Conservation (phyloP, 2,888 invertebrate genomes). For the Pterobdella sp. region DNA sequence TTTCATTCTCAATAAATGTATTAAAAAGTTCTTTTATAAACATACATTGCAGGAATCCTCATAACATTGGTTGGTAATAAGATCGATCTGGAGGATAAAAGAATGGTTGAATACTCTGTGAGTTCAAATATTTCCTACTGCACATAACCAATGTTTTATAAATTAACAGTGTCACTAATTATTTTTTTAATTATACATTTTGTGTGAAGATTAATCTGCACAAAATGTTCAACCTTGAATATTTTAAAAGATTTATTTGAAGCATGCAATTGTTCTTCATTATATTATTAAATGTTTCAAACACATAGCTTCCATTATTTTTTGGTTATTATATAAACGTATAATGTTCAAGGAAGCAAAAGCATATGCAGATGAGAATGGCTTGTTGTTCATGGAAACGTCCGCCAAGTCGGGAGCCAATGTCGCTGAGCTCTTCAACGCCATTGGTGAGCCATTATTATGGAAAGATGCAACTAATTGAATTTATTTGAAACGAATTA, state of each 20-base stretch:
- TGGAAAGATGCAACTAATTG: neutral
- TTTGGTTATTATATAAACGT: too few relatives aligned
- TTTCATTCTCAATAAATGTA: too few relatives aligned
- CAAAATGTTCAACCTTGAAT: too few relatives aligned
- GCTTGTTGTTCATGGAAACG: constrained; percentile 98
- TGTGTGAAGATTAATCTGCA: too few relatives aligned
- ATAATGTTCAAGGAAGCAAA: constrained; percentile 75
- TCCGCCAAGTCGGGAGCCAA: constrained; percentile 98
- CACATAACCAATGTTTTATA: too few relatives aligned
- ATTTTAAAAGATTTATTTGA: too few relatives aligned
- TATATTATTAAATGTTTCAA: too few relatives aligned
- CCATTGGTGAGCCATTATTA: constrained; percentile 20
- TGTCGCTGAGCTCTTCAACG: constrained; percentile 69
- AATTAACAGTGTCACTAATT: too few relatives aligned
- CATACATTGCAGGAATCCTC: constrained; percentile 21
- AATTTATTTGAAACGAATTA: neutral
- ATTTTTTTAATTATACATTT: too few relatives aligned
- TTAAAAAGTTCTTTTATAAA: too few relatives aligned
- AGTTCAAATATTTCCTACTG: neutral
- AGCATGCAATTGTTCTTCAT: too few relatives aligned
- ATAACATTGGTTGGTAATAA: constrained; percentile 20
- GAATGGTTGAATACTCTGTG: constrained; percentile 10
- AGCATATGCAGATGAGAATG: constrained; percentile 98
- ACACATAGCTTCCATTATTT: too few relatives aligned
- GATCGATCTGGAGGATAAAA: constrained; percentile 26